phyloP scores from a whole-genome alignment of 2,113 vertebrate species.

The Leucopsar rothschildi region DNA sequence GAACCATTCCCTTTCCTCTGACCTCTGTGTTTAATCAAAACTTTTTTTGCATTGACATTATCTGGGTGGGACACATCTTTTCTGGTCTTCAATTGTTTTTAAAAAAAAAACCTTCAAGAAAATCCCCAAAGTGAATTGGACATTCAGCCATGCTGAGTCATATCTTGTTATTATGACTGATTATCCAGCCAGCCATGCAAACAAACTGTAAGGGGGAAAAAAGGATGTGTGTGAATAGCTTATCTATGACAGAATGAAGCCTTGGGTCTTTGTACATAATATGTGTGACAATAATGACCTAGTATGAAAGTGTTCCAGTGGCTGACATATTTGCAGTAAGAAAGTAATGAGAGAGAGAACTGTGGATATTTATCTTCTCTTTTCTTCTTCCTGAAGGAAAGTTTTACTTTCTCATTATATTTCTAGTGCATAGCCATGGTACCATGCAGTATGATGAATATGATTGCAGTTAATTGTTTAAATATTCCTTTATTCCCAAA shows the following conservation, averaged over 20 bases:
- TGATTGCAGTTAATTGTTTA: constrained; percentile 27
- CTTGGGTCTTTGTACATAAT: constrained; percentile 18
- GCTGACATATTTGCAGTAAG: constrained; percentile 19
- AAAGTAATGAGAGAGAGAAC: constrained; percentile 4
- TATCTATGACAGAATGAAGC: constrained; percentile 40
- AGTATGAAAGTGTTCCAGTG: constrained; percentile 13
- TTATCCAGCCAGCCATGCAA: constrained; percentile 32
- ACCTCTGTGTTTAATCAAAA: neutral
- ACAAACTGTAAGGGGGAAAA: neutral
- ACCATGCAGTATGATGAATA: neutral
- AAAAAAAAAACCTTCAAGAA: neutral
- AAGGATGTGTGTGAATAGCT: neutral
- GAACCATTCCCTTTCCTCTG: neutral
- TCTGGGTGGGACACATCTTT: neutral
- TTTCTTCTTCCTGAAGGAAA: neutral
- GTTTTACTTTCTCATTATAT: constrained; percentile 13
- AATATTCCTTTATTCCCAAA: constrained; percentile 3
- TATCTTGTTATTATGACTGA: constrained; percentile 35
- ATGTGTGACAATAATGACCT: constrained; percentile 5
- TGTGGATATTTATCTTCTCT: constrained; percentile 13
- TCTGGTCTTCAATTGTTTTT: neutral
- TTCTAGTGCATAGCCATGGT: neutral
- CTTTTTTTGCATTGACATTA: neutral
- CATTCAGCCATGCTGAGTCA: constrained; percentile 50
- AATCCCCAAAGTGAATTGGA: neutral